A percentile compares a stretch with the other conserved stretches of the same genome.
phyloP scores from a whole-genome alignment of 2,797 vertebrate species.

The Simalia tracyae region DNA sequence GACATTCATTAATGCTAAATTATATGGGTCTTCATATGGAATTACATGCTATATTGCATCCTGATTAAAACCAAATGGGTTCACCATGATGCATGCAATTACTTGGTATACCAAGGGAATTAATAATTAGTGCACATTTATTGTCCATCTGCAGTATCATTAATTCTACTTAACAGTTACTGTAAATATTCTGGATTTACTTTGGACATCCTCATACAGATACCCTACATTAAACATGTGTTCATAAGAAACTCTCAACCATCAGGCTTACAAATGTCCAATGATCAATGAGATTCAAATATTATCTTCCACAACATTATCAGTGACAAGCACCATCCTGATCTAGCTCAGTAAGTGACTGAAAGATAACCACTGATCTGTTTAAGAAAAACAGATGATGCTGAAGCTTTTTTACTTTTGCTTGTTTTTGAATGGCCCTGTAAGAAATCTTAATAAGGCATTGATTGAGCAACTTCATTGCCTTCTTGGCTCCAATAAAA shows the following conservation, averaged over 20 bases:
- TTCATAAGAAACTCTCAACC: neutral
- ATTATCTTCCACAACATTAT: neutral
- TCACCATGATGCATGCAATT: neutral
- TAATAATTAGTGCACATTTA: constrained; percentile 18
- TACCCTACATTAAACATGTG: neutral
- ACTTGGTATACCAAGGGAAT: neutral
- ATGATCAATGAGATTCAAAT: neutral
- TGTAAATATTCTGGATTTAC: constrained; percentile 11
- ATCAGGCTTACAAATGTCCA: neutral
- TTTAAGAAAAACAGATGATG: neutral
- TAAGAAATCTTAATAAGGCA: neutral
- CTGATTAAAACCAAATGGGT: constrained; percentile 22
- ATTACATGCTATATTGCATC: constrained; percentile 27
- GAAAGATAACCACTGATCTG: neutral
- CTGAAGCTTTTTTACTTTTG: neutral
- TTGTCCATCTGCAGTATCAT: neutral
- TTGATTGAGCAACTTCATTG: neutral
- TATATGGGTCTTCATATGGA: constrained; percentile 15
- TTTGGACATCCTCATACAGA: neutral
- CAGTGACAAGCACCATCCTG: neutral
- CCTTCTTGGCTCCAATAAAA: neutral
- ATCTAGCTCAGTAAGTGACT: neutral
- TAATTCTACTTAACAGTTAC: constrained; percentile 6
- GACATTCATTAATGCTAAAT: constrained; percentile 4
- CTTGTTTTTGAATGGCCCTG: neutral